Conservation (phyloP, 2,797 vertebrate species). For the Cyprinella venusta region DNA sequence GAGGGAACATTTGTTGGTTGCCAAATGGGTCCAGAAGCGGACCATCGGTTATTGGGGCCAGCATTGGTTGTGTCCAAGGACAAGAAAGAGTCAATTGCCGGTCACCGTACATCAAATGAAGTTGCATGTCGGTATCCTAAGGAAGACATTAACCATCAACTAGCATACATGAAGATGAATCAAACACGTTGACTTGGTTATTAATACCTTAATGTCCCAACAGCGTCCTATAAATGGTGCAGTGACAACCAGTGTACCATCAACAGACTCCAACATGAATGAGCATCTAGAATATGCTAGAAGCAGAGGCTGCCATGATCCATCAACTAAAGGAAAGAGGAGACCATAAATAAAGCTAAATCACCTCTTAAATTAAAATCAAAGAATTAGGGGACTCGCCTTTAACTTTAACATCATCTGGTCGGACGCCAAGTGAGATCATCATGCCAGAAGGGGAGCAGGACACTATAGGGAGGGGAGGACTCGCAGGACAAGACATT, state of each 20-base stretch:
- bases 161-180: neutral
- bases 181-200: too few species aligned
- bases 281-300: constrained; percentile 41
- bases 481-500: neutral
- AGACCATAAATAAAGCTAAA: neutral
- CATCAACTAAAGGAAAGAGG: constrained; percentile 45
- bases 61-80: constrained; percentile 9
- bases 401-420: constrained; percentile 53
- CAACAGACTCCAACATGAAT: constrained; percentile 39
- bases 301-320: constrained; percentile 52
- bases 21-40: neutral
- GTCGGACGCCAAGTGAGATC: constrained; percentile 46
- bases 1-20: neutral
- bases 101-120: constrained; percentile 55
- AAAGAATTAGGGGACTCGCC: constrained; percentile 8
- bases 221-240: constrained; percentile 48
- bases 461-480: constrained; percentile 41
- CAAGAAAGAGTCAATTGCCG: constrained; percentile 56
- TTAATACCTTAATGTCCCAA: constrained; percentile 43
- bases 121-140: constrained; percentile 56
- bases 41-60: neutral
- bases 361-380: neutral
- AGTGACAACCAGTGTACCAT: constrained; percentile 50
- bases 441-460: constrained; percentile 58
- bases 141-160: constrained; percentile 41